Conservation (phyloP, 2,888 invertebrate species). For the Candidula unifasciata region DNA sequence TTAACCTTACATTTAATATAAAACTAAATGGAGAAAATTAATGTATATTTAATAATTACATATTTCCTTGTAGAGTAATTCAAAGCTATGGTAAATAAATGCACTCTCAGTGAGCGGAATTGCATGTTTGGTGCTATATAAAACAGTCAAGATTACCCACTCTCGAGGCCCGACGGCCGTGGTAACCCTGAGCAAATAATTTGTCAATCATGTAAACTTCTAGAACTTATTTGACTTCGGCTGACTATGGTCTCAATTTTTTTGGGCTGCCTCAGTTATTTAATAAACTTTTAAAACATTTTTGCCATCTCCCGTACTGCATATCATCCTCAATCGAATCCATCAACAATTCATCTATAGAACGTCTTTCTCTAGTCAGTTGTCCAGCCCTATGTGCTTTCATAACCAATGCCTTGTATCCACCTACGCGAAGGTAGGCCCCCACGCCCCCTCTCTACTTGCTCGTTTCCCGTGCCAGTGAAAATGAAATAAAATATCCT, state of each 20-base stretch:
- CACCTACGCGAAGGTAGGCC: too few species aligned
- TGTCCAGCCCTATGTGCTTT: too few species aligned
- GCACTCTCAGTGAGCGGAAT: background rate
- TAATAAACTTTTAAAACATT: too few species aligned
- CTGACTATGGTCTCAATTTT: conserved; percentile 19
- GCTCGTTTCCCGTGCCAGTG: too few species aligned
- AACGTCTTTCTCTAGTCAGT: too few species aligned
- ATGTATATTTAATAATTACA: background rate
- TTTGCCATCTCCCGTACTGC: too few species aligned
- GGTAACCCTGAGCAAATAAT: conserved; percentile 52
- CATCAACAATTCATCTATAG: too few species aligned
- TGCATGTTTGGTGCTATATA: background rate
- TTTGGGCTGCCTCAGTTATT: too few species aligned
- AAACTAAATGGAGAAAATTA: background rate
- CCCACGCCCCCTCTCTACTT: too few species aligned
- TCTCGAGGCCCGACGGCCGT: conserved; percentile 39
- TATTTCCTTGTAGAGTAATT: background rate
- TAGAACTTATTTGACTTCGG: conserved; percentile 51
- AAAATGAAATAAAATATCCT: too few species aligned
- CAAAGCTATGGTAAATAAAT: background rate
- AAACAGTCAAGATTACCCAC: background rate
- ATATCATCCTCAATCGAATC: too few species aligned
- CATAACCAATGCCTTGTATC: too few species aligned
- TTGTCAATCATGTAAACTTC: conserved; percentile 45
- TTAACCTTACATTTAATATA: background rate